Conservation (phyloP, 2,888 invertebrate species). For the Bruchidius siliquastri region DNA sequence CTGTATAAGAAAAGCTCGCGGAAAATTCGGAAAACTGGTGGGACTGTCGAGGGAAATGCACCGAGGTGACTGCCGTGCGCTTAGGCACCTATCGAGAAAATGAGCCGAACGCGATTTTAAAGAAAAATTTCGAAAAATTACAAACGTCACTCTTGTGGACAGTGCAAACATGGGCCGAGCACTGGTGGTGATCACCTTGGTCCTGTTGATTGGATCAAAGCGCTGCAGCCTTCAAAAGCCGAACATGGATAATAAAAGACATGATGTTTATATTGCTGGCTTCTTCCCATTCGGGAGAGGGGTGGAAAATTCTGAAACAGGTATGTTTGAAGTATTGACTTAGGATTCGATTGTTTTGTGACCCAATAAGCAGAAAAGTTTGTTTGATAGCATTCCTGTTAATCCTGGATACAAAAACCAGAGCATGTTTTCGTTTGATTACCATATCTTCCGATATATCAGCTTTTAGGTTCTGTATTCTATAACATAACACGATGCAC, state of each 20-base stretch:
- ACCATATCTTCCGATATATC: too few relatives aligned
- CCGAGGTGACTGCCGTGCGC: neutral
- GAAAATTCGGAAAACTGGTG: neutral
- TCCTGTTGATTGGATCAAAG: slow-evolving; percentile 14
- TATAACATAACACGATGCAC: too few relatives aligned
- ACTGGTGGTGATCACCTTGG: neutral
- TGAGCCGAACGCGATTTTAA: neutral
- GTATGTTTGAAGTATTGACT: slow-evolving; percentile 42
- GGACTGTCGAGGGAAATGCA: neutral
- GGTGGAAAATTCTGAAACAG: slow-evolving; percentile 77
- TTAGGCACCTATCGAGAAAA: neutral
- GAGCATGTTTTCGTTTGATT: too few relatives aligned
- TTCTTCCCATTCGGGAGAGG: slow-evolving; percentile 87
- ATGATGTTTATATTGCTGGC: slow-evolving; percentile 88
- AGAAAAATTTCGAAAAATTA: neutral
- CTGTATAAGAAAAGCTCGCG: neutral
- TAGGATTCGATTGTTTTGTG: slow-evolving; percentile 2
- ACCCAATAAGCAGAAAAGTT: slow-evolving; percentile 5
- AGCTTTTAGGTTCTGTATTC: too few relatives aligned
- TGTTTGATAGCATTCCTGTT: too few relatives aligned
- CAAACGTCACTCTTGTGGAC: neutral
- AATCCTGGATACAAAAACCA: too few relatives aligned
- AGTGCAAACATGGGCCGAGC: neutral
- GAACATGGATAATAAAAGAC: slow-evolving; percentile 65
- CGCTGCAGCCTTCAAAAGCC: slow-evolving; percentile 54